Evolutionary conservation across 2,113 vertebrate species (phyloP).

Genomic region (Trochalopteron elliotii): DNA sequence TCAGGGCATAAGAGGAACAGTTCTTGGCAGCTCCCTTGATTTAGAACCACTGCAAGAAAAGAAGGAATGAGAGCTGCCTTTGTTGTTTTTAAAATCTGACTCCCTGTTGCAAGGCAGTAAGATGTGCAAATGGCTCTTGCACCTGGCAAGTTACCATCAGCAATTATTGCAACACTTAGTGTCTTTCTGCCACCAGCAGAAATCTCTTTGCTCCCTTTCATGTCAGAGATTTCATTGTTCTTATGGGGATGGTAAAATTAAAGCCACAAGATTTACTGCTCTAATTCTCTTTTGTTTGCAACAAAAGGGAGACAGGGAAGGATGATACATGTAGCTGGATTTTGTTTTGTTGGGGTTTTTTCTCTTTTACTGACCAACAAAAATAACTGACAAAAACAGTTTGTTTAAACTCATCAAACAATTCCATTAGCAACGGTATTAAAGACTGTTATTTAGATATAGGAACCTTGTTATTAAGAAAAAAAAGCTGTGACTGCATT

Average conservation of each 20-base stretch:
- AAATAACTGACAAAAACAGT: not conserved
- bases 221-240: conserved; percentile 48
- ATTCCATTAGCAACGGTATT: not conserved
- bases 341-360: not conserved
- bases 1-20: not conserved
- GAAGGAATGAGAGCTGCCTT: not conserved
- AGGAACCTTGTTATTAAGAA: not conserved
- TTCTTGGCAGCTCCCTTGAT: not conserved
- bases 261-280: conserved; percentile 54
- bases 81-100: not conserved
- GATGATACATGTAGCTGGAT: not conserved
- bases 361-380: not conserved
- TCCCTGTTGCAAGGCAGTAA: conserved; percentile 16
- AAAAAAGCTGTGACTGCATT: not conserved
- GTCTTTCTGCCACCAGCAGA: conserved; percentile 29
- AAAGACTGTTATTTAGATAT: not conserved
- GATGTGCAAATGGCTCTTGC: conserved; percentile 18
- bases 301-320: not conserved
- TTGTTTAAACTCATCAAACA: not conserved
- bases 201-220: conserved; percentile 34
- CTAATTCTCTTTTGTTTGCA: conserved; percentile 51
- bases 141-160: conserved; percentile 56
- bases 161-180: conserved; percentile 26
- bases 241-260: conserved; percentile 50
- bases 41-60: not conserved